Percentiles rank a stretch among this genome's conserved stretches.
Evolutionary conservation across 2,797 vertebrate genomes (phyloP).

Genomic region (Cuculus canorus): DNA sequence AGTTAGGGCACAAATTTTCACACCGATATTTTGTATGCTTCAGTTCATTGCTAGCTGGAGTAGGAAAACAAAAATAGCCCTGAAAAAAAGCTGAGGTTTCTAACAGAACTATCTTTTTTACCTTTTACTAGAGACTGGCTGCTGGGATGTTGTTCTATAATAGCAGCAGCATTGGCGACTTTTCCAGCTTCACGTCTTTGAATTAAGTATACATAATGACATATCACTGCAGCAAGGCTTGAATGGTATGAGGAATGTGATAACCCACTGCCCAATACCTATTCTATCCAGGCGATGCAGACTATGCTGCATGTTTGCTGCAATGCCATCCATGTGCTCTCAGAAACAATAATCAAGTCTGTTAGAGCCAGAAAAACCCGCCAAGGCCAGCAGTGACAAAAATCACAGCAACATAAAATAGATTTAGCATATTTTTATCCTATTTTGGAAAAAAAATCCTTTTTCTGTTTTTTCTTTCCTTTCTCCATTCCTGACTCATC

Average conservation of each 20-base stretch:
- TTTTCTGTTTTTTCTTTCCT: not conserved
- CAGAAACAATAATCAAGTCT: not conserved
- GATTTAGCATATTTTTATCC: not conserved
- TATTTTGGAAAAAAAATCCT: not conserved
- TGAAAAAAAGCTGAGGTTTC: not conserved
- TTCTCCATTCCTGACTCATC: not conserved
- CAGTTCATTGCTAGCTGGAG: not conserved
- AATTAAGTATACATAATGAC: conserved; percentile 1
- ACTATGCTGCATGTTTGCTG: not conserved
- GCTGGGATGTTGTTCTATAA: not conserved
- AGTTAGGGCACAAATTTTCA: not conserved
- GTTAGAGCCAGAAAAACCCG: not conserved
- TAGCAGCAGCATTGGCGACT: not conserved
- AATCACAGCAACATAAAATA: not conserved
- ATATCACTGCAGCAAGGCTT: not conserved
- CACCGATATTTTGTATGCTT: not conserved
- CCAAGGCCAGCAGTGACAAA: not conserved
- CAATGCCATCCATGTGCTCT: not conserved
- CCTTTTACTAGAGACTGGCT: not conserved
- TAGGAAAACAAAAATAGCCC: not conserved
- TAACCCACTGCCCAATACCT: not conserved
- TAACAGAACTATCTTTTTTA: not conserved
- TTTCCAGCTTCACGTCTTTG: not conserved
- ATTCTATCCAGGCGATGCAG: not conserved
- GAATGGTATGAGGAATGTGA: not conserved